phyloP scores from a whole-genome alignment of 2,888 invertebrate species.

The Spodoptera littoralis region DNA sequence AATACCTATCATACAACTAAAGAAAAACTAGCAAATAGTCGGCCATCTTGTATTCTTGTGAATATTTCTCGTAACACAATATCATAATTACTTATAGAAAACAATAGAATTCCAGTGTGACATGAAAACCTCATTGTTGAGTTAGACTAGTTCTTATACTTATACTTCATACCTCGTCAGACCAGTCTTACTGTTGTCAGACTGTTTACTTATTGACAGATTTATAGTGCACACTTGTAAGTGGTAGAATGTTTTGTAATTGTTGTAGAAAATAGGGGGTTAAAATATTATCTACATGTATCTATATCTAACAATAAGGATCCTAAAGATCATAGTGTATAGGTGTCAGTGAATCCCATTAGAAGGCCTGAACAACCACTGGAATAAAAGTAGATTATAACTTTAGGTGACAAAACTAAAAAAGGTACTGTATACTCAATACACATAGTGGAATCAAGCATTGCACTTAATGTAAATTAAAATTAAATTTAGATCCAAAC shows the following conservation, averaged over 20 bases:
- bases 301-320: too few relatives aligned
- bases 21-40: background rate
- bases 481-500: too few relatives aligned
- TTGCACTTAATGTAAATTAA: too few relatives aligned
- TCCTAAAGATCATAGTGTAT: too few relatives aligned
- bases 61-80: conserved; percentile 17
- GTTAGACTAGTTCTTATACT: conserved; percentile 31
- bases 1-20: background rate
- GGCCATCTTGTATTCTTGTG: background rate
- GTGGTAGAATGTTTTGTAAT: background rate
- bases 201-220: conserved; percentile 29
- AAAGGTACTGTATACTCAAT: too few relatives aligned
- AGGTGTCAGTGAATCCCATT: too few relatives aligned
- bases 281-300: too few relatives aligned
- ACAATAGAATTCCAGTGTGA: conserved; percentile 51
- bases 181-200: conserved; percentile 16
- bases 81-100: conserved; percentile 22
- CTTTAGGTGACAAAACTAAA: too few relatives aligned
- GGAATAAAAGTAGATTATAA: too few relatives aligned
- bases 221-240: conserved; percentile 23
- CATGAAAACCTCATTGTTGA: conserved; percentile 40
- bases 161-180: conserved; percentile 16
- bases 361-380: too few relatives aligned
- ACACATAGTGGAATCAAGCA: too few relatives aligned
- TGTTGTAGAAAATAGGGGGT: too few relatives aligned